A percentile compares a stretch with the other conserved stretches of the same genome.
These are phyloP conservation scores for Corbicula japonica DNA, from an alignment of 2,888 invertebrate genomes.

Conservation along the genomic window DNA sequence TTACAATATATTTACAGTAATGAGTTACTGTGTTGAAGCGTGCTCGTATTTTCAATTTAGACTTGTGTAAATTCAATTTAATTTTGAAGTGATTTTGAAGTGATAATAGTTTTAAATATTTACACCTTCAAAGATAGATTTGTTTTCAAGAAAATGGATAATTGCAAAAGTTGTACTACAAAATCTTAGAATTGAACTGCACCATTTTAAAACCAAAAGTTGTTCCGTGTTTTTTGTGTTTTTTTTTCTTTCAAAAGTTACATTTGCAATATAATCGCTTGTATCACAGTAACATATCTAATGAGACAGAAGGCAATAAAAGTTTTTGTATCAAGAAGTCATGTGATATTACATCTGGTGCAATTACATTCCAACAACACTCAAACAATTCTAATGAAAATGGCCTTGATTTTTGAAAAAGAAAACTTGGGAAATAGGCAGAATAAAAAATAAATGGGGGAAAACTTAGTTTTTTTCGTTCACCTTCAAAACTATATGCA, in stretches of 20 bases:
- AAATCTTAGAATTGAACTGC: constrained; percentile 14
- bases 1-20: constrained; percentile 30
- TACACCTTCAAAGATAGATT: no score
- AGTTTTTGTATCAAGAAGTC: no score
- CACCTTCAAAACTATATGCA: no score
- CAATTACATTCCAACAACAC: constrained; percentile 31
- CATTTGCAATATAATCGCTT: background rate
- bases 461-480: no score
- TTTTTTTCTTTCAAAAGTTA: constrained; percentile 5
- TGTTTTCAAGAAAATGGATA: no score
- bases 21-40: constrained; percentile 14
- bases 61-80: no score
- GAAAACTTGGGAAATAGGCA: no score
- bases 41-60: background rate
- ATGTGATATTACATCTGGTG: no score
- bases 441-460: no score
- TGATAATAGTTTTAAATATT: no score
- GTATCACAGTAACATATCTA: background rate
- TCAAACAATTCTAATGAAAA: constrained; percentile 17
- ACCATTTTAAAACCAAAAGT: background rate
- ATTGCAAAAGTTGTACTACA: constrained; percentile 24
- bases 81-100: no score
- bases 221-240: background rate
- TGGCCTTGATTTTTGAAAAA: constrained; percentile 8
- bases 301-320: background rate